phyloP scores from a whole-genome alignment of 1,140 invertebrate species.

The Drosophila equinoxialis region DNA sequence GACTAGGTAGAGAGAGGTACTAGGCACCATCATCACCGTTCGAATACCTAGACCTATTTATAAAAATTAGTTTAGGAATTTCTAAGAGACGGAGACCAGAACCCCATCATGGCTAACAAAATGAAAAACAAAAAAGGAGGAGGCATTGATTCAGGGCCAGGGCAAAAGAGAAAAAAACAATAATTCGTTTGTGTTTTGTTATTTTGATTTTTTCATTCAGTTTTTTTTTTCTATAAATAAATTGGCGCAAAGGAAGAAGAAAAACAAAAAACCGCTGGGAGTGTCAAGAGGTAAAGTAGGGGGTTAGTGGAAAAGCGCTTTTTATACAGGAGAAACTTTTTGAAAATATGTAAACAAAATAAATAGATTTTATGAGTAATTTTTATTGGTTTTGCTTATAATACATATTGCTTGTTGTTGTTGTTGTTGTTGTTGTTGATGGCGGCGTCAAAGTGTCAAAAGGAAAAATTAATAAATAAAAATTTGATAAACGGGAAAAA shows the following conservation, averaged over 20 bases:
- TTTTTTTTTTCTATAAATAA: conserved; percentile 55
- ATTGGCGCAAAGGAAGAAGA: conserved; percentile 9
- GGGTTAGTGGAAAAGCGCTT: conserved; percentile 22
- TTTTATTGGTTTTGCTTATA: conserved; percentile 1
- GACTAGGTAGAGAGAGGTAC: neutral
- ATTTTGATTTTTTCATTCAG: conserved; percentile 62
- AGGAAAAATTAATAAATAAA: conserved; percentile 22
- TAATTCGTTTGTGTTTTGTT: conserved; percentile 32
- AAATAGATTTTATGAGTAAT: conserved; percentile 54
- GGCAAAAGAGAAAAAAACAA: neutral
- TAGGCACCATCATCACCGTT: conserved; percentile 20
- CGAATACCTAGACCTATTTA: conserved; percentile 20
- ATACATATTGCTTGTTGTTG: conserved; percentile 15
- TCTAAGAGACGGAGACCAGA: conserved; percentile 13
- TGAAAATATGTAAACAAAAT: conserved; percentile 68
- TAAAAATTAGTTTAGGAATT: conserved; percentile 13
- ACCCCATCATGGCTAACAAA: conserved; percentile 19
- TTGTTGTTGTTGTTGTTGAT: conserved; percentile 24
- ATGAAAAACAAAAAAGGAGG: neutral
- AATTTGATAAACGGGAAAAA: conserved; percentile 40
- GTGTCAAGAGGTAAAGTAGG: conserved; percentile 1
- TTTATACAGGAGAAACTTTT: conserved; percentile 37
- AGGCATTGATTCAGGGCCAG: neutral
- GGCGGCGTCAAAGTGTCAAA: conserved; percentile 11
- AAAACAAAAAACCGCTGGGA: conserved; percentile 25